These are phyloP conservation scores for Polydrusus pterygomalis DNA, from an alignment of 2,888 invertebrate genomes.

Conservation along the genomic window DNA sequence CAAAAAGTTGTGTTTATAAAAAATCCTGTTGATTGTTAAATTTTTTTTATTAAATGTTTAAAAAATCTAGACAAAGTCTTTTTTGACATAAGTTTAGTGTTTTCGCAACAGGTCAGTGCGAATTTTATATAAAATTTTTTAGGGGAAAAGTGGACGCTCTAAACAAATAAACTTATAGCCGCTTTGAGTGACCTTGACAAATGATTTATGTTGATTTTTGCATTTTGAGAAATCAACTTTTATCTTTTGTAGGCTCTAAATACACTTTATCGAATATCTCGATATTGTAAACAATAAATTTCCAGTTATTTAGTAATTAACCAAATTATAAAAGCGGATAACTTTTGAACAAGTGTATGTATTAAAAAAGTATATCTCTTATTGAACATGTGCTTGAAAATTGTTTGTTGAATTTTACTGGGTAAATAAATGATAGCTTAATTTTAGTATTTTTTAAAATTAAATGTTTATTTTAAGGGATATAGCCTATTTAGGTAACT, in stretches of 20 bases:
- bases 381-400: background rate
- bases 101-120: constrained; percentile 26
- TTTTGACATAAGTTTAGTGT: constrained; percentile 5
- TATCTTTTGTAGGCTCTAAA: constrained; percentile 12
- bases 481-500: too few relatives aligned
- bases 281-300: constrained; percentile 18
- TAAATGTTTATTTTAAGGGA: too few relatives aligned
- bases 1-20: constrained; percentile 27
- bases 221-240: constrained; percentile 9
- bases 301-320: constrained; percentile 9
- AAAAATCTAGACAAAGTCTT: background rate
- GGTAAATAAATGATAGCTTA: background rate
- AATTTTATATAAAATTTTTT: constrained; percentile 11
- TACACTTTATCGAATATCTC: background rate
- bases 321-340: background rate
- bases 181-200: constrained; percentile 57
- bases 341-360: background rate
- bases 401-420: background rate
- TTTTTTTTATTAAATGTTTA: constrained; percentile 32
- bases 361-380: background rate
- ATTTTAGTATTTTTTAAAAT: background rate
- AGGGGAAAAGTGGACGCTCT: background rate
- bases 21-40: constrained; percentile 4
- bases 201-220: constrained; percentile 49
- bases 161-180: constrained; percentile 40